Base-by-base conservation (phyloP, 2,113 vertebrate genomes). In the Silurus glanis region DNA sequence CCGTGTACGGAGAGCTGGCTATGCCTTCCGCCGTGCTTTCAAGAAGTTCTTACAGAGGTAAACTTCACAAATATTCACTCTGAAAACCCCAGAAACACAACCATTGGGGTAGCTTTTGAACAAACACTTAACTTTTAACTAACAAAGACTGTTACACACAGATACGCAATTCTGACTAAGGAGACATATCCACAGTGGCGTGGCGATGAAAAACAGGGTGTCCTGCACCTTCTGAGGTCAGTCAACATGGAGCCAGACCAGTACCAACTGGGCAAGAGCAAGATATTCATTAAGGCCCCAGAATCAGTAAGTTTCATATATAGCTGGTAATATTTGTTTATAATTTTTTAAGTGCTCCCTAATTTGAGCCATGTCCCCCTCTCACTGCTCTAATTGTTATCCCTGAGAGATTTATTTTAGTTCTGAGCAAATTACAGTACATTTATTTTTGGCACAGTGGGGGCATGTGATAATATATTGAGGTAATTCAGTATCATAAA, bases 171-270 rank as follows among this genome's bases (percentile, higher is more conserved):
- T 89, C 90, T 97, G 86, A 97, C 96, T 0, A 93, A 83, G 28
- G 95, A 97, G 90, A 93, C 93, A 0, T 96, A 95, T 95, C 96
- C 96, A 0, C 21, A 23, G 2, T 97, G 96, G 96, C 90, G 72
- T 6, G 96, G 95, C 0, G 94, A 96, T 0, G 88, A 96, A 92
- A 94, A 91, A 14, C 90, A 94, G 78, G 96, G 96, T 0, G 95
- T 96, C 16, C 88, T 95, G 21, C 95, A 95, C 87, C 94, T 97
- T n/a, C 93, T 97, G 62, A 91, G 78, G 37, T 95, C 95, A 0
- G 96, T 97, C 82, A 90, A 96, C 89, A 96, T 97, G 96, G 96
- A 97, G 80, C 85, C 92, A 0, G 96, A 96, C 87, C 95, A 97
- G 91, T 97, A 91, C 94, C 96, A 97, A 91, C 91, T 97, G 81